A percentile compares a stretch with the other conserved stretches of the same genome.
Conservation (phyloP, 2,113 vertebrate species). For the Muntiacus muntjak region DNA sequence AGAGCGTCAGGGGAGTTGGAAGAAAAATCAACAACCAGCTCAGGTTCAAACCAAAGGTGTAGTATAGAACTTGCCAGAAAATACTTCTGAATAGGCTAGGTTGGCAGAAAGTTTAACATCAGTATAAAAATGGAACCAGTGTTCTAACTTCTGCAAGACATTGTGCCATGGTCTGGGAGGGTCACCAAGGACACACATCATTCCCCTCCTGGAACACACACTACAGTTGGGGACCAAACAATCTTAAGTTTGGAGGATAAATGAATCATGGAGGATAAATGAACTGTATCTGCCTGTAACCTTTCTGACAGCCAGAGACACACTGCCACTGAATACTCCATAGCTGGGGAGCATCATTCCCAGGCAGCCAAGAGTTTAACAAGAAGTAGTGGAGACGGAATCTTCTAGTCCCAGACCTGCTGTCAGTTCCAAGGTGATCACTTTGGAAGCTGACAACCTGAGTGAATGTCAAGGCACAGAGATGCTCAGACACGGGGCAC, state of each 20-base stretch:
- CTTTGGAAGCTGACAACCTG: constrained; percentile 39
- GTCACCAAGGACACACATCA: not conserved
- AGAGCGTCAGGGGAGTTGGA: not conserved
- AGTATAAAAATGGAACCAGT: not conserved
- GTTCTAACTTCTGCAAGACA: not conserved
- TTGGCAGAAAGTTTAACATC: not conserved
- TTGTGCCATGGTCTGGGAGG: not conserved
- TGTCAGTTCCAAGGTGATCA: not conserved
- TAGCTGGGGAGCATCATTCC: not conserved
- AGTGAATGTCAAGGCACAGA: constrained; percentile 7
- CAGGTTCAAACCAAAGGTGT: not conserved
- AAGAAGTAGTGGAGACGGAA: constrained; percentile 28
- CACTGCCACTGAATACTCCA: constrained; percentile 55
- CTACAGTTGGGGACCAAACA: not conserved
- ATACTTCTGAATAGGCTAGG: not conserved
- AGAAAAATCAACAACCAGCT: not conserved
- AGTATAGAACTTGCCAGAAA: not conserved
- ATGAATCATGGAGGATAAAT: constrained; percentile 61
- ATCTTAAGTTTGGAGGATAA: constrained; percentile 62
- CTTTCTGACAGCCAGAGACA: constrained; percentile 33
- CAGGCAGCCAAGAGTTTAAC: constrained; percentile 46
- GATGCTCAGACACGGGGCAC: not conserved
- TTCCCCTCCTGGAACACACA: not conserved
- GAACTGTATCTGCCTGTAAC: constrained; percentile 52
- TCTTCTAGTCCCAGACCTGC: constrained; percentile 5